Base-by-base conservation (phyloP, 2,797 vertebrate genomes). In the Danio kyathit region DNA sequence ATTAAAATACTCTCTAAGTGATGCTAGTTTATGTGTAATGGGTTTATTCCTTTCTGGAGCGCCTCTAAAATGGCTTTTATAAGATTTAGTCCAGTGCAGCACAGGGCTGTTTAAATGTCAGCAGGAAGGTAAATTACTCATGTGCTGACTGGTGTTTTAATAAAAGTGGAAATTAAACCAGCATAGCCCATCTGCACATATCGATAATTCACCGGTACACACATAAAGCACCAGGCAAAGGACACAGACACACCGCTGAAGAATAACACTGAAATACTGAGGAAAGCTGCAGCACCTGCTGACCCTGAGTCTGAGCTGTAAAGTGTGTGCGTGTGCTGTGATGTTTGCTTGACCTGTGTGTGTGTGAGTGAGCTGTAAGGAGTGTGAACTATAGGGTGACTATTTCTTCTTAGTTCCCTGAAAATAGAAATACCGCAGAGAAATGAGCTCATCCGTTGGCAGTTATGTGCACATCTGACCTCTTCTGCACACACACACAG, bases 51-150 rank as follows among this genome's bases (percentile, higher is more conserved):
- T 69, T 38, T 56, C 49, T 19, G 7, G 19, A 69, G 76, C 11
- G 5, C 16, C 76, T 70, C n/a, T 71, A 17, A 71, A 61, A 61
- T 11, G 17, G 12, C 66, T 71, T 71, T 71, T 21, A 63, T 63
- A 51, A 71, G 67, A 71, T 79, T 61, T 63, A 79, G 57, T 71
- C 67, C 57, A 63, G 57, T n/a, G 21, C n/a, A 70, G 76, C 67
- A 52, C 56, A 71, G 46, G 38, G 57, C 12, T 54, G 67, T 71
- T 79, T 71, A 63, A 79, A 79, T 71, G 57, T 79, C 77, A 71
- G 77, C 77, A 71, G 8, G 46, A 52, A 29, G 14, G 59, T 61
- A 79, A 79, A 79, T 71, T 71, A 71, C 77, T 71, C 77, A 79
- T 78, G 43, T 49, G 21, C 57, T 71, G 77, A 71, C 66, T 54